Conservation (phyloP, 2,888 invertebrate genomes). For the Lordiphosa fenestrarum region DNA sequence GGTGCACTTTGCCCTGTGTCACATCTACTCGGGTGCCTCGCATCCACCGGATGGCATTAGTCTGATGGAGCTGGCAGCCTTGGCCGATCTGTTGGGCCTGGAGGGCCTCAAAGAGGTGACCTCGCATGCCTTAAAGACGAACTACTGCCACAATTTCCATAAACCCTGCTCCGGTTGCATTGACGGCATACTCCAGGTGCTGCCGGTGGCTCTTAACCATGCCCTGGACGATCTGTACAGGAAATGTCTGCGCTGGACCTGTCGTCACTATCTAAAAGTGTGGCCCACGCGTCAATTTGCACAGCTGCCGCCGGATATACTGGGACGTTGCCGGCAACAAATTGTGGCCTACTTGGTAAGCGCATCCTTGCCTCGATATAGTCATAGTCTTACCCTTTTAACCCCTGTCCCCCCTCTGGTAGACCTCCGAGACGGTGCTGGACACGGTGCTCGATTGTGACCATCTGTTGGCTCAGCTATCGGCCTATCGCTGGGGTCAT, state of each 20-base stretch:
- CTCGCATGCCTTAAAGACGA: constrained; percentile 90
- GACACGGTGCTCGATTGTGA: constrained; percentile 93
- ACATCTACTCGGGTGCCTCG: constrained; percentile 96
- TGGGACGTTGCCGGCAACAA: constrained; percentile 91
- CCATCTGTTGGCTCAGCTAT: constrained; percentile 87
- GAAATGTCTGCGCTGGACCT: constrained; percentile 93
- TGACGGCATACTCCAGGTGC: constrained; percentile 91
- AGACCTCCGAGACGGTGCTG: constrained; percentile 89
- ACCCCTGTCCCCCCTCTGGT: constrained; percentile 4
- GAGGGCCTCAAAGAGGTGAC: constrained; percentile 96
- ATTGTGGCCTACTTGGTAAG: constrained; percentile 88
- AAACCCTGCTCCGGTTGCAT: constrained; percentile 94
- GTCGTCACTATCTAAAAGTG: constrained; percentile 90
- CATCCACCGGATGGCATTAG: constrained; percentile 93
- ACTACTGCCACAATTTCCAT: constrained; percentile 97
- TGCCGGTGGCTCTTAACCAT: constrained; percentile 91
- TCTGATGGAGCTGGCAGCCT: constrained; percentile 91
- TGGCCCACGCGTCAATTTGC: constrained; percentile 96
- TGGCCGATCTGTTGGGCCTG: constrained; percentile 93
- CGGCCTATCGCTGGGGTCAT: constrained; percentile 91
- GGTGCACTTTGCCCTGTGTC: constrained; percentile 94
- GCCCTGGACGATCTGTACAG: constrained; percentile 93
- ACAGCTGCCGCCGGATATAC: constrained; percentile 89
- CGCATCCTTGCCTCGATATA: too few species aligned
- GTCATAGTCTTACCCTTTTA: too few species aligned